phyloP scores from a whole-genome alignment of 2,113 vertebrate genomes.

The Lophura nycthemera region DNA sequence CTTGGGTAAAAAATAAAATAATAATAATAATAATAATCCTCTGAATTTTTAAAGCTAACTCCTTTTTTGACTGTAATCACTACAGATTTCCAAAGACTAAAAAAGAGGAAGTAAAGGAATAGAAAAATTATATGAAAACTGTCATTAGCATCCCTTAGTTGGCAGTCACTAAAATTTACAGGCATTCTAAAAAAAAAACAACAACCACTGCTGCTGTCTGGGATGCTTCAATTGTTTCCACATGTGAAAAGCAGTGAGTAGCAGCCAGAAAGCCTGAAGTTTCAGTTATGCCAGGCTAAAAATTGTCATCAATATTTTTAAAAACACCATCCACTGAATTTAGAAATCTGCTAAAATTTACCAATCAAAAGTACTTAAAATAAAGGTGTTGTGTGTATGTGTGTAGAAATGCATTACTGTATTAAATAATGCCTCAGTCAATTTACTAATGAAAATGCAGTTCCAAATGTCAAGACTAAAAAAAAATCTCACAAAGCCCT shows the following conservation, averaged over 20 bases:
- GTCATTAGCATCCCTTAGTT: slow-evolving; percentile 3
- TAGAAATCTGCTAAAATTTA: slow-evolving; percentile 10
- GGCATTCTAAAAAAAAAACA: background rate
- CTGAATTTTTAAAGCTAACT: background rate
- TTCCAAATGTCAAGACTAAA: background rate
- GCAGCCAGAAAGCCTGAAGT: background rate
- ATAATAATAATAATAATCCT: background rate
- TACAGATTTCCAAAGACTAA: background rate
- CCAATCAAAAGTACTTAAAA: background rate
- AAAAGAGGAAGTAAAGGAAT: slow-evolving; percentile 6
- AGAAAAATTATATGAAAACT: background rate
- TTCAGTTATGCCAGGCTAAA: background rate
- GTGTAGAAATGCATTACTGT: background rate
- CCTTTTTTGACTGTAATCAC: background rate
- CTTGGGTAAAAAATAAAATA: background rate
- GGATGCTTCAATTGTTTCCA: slow-evolving; percentile 44
- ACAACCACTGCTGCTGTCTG: slow-evolving; percentile 32
- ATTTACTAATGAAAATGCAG: background rate
- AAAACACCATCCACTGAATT: background rate
- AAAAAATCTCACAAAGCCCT: background rate
- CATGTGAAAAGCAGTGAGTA: slow-evolving; percentile 6
- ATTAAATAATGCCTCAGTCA: background rate
- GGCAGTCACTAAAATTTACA: slow-evolving; percentile 45
- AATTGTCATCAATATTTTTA: slow-evolving; percentile 17
- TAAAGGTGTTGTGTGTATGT: background rate